A percentile compares a stretch with the other conserved stretches of the same genome.
Evolutionary conservation across 2,797 vertebrate species (phyloP).

Genomic region (Myripristis murdjan): DNA sequence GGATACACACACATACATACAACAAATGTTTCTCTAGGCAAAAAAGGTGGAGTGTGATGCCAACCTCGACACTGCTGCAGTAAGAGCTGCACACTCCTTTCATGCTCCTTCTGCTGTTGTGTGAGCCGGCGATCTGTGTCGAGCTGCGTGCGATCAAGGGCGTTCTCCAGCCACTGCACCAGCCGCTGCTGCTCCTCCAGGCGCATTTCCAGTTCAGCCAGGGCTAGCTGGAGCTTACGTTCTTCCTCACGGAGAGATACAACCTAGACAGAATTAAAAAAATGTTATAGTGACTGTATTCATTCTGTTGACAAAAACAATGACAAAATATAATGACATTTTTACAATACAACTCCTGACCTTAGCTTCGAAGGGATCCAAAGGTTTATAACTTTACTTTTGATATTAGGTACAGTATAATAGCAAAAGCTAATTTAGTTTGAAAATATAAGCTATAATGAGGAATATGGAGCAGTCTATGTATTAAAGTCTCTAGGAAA

Average conservation of each 20-base stretch:
- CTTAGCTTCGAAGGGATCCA: too few relatives aligned
- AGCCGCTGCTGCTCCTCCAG: constrained; percentile 94
- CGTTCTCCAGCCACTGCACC: constrained; percentile 93
- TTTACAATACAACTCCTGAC: too few relatives aligned
- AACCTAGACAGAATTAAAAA: constrained; percentile 86
- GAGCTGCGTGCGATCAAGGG: constrained; percentile 92
- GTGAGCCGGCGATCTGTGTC: constrained; percentile 96
- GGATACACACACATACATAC: constrained; percentile 10
- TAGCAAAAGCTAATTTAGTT: too few relatives aligned
- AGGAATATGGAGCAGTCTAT: too few relatives aligned
- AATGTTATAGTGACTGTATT: too few relatives aligned
- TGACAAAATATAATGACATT: too few relatives aligned
- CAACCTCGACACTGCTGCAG: constrained; percentile 94
- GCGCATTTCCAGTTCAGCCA: constrained; percentile 95
- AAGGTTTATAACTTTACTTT: too few relatives aligned
- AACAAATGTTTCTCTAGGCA: background rate
- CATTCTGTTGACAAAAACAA: too few relatives aligned
- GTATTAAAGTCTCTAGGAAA: too few relatives aligned
- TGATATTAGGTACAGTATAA: too few relatives aligned
- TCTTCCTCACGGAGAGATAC: constrained; percentile 97
- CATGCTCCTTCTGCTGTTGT: constrained; percentile 95
- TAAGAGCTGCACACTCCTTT: constrained; percentile 92
- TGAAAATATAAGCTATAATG: too few relatives aligned
- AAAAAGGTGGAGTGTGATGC: background rate
- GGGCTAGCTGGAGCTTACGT: constrained; percentile 92